Conservation (phyloP, 2,113 vertebrate genomes). For the Dasyornis broadbenti region DNA sequence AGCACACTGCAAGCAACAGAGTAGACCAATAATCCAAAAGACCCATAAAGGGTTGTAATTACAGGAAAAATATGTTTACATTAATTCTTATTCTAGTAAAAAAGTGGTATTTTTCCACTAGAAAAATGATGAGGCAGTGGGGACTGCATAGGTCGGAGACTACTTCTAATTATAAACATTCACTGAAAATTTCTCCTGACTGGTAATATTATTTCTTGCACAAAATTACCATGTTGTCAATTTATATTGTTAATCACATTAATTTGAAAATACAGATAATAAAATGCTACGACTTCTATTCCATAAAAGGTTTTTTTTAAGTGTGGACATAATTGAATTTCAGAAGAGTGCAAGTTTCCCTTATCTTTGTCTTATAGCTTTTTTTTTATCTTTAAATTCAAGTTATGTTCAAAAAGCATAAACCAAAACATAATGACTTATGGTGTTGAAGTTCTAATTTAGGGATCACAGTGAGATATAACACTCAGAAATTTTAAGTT, state of each 20-base stretch:
- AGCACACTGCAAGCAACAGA: background rate
- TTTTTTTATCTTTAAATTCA: accelerated
- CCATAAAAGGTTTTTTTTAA: background rate
- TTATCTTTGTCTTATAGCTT: background rate
- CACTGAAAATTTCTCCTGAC: background rate
- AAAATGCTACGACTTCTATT: background rate
- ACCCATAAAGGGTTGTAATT: background rate
- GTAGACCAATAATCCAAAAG: background rate
- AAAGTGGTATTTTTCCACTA: background rate
- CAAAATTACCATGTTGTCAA: background rate
- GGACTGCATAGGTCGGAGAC: background rate
- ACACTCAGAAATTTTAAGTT: background rate
- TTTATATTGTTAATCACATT: background rate
- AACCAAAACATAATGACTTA: background rate
- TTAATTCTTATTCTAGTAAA: background rate
- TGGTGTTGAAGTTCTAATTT: background rate
- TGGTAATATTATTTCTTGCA: background rate
- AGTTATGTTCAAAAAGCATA: background rate
- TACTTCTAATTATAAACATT: background rate
- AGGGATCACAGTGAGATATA: background rate
- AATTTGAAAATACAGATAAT: background rate
- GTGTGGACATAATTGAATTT: background rate
- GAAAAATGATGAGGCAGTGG: accelerated
- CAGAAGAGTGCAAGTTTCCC: background rate
- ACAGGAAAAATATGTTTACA: background rate